A percentile compares a stretch with the other conserved stretches of the same genome.
Conservation (phyloP, 2,888 invertebrate species). For the Tuberolachnus salignus region DNA sequence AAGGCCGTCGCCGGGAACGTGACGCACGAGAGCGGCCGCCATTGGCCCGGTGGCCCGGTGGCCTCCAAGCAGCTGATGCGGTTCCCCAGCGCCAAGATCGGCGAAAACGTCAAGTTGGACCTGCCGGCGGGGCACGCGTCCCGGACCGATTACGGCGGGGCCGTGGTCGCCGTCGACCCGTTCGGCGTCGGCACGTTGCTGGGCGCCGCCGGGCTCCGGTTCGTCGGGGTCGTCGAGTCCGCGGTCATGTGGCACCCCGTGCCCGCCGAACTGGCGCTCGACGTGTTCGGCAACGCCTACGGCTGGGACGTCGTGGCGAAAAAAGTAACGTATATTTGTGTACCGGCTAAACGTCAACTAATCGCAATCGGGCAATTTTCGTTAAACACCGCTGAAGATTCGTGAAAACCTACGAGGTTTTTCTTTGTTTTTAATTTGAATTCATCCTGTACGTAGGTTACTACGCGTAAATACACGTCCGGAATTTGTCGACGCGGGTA, state of each 20-base stretch:
- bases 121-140: slow-evolving; percentile 7
- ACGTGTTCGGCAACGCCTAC: slow-evolving; percentile 32
- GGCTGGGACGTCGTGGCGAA: slow-evolving; percentile 28
- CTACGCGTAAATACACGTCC: too few species aligned
- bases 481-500: too few species aligned
- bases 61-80: background rate
- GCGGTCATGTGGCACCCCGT: slow-evolving; percentile 33
- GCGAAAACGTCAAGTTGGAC: slow-evolving; percentile 47
- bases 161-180: background rate
- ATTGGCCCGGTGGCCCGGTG: background rate
- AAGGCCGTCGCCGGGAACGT: slow-evolving; percentile 9
- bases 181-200: slow-evolving; percentile 22
- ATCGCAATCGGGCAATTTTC: too few species aligned
- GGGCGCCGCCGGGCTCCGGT: slow-evolving; percentile 28
- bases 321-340: too few species aligned
- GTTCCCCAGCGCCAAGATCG: slow-evolving; percentile 33
- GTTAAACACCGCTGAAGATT: too few species aligned
- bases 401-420: too few species aligned
- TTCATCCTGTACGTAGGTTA: too few species aligned
- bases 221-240: slow-evolving; percentile 33
- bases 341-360: too few species aligned
- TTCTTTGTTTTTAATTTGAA: too few species aligned
- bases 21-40: slow-evolving; percentile 25
- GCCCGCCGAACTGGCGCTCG: slow-evolving; percentile 29
- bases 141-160: background rate